Percentiles rank a stretch among this genome's conserved stretches.
These are phyloP conservation scores for Leptodactylus fallax DNA, from an alignment of 2,797 vertebrate genomes.

Conservation along the genomic window DNA sequence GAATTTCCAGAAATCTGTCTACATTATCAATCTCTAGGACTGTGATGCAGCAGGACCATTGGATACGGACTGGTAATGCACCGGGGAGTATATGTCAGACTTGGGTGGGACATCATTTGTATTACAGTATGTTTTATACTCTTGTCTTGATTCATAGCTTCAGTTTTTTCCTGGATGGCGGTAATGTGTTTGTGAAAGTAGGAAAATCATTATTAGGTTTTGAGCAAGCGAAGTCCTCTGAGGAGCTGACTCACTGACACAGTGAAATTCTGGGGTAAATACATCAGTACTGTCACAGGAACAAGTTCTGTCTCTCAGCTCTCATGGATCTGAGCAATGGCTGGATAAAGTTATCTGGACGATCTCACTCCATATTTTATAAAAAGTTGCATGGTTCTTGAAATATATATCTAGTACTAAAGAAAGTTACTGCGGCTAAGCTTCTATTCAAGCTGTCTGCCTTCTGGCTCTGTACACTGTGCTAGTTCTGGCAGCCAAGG, in stretches of 20 bases:
- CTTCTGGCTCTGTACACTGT: too few relatives aligned
- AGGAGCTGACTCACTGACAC: background rate
- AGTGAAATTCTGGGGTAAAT: background rate
- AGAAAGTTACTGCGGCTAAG: too few relatives aligned
- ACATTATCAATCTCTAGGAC: background rate
- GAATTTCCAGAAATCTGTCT: constrained; percentile 10
- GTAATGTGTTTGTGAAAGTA: constrained; percentile 20
- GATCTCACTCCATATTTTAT: too few relatives aligned
- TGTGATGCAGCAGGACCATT: constrained; percentile 8
- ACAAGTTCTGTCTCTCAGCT: background rate
- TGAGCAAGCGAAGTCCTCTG: background rate
- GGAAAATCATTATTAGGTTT: constrained; percentile 31
- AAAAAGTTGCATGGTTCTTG: too few relatives aligned
- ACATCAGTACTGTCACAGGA: background rate
- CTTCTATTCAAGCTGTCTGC: too few relatives aligned
- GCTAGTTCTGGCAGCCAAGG: too few relatives aligned
- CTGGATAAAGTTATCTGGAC: too few relatives aligned
- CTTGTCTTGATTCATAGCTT: background rate
- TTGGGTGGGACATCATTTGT: background rate
- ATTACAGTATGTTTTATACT: background rate
- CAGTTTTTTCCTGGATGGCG: background rate
- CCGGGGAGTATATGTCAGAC: background rate
- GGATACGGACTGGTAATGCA: background rate
- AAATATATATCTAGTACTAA: too few relatives aligned
- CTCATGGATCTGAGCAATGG: too few relatives aligned